Percentiles rank a stretch among this genome's conserved stretches.
These are phyloP conservation scores for Lithobius niger DNA, from an alignment of 1,140 invertebrate genomes.

Conservation along the genomic window DNA sequence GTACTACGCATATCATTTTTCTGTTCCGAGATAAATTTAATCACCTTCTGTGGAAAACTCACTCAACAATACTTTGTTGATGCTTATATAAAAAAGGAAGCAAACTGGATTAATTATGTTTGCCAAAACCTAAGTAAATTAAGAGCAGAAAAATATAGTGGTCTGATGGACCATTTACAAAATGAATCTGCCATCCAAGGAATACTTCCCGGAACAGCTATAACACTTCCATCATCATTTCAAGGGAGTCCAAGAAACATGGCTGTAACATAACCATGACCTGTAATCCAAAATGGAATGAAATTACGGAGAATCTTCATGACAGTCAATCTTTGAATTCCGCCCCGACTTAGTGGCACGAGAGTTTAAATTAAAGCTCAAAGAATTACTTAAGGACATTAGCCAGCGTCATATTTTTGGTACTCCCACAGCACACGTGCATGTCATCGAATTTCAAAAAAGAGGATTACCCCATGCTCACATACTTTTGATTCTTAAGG, in stretches of 20 bases:
- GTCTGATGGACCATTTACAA: constrained; percentile 25
- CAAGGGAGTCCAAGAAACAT: constrained; percentile 30
- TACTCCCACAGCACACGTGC: constrained; percentile 26
- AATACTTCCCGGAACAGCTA: not conserved
- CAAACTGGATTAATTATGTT: constrained; percentile 30
- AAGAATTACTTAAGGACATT: constrained; percentile 25
- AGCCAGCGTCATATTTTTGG: constrained; percentile 26
- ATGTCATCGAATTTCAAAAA: constrained; percentile 39
- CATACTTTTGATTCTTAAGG: constrained; percentile 30
- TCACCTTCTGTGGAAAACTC: not conserved
- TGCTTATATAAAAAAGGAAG: constrained; percentile 38
- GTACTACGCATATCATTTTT: not conserved
- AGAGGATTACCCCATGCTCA: constrained; percentile 38
- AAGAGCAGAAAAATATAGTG: constrained; percentile 33
- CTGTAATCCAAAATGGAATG: constrained; percentile 36
- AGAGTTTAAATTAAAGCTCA: constrained; percentile 31
- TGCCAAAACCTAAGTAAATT: constrained; percentile 33
- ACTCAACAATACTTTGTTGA: constrained; percentile 32
- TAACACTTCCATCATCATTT: constrained; percentile 32
- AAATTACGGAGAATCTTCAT: constrained; percentile 28
- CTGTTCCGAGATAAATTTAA: not conserved
- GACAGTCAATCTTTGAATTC: constrained; percentile 23
- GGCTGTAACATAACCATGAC: constrained; percentile 32
- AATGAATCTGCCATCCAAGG: constrained; percentile 14
- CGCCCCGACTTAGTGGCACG: constrained; percentile 29